Conservation (phyloP, 2,888 invertebrate species). For the Romanomermis culicivorax region DNA sequence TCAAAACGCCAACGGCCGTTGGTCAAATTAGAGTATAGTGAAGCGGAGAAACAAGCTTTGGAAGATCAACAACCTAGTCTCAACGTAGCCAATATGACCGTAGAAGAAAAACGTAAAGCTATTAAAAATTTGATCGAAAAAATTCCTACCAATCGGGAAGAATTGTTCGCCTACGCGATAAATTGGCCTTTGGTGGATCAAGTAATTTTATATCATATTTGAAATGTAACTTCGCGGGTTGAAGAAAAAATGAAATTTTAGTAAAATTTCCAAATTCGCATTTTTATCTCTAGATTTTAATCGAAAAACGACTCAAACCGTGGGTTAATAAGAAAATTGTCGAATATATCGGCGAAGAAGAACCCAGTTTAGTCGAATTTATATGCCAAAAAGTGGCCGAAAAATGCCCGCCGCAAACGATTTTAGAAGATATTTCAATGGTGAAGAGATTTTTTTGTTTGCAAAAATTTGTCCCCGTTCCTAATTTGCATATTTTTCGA, state of each 20-base stretch:
- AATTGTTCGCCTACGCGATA: constrained; percentile 76
- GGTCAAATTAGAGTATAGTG: constrained; percentile 8
- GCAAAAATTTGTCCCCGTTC: not conserved
- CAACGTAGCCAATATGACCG: constrained; percentile 15
- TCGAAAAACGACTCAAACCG: constrained; percentile 88
- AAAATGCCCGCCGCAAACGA: constrained; percentile 72
- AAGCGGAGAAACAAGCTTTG: not conserved
- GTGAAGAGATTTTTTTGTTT: constrained; percentile 34
- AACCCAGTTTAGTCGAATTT: constrained; percentile 92
- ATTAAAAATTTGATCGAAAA: constrained; percentile 92
- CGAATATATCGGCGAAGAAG: constrained; percentile 97
- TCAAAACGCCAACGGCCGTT: not conserved
- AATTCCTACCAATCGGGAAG: constrained; percentile 91
- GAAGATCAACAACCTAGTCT: constrained; percentile 9
- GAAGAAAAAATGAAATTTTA: too few species aligned
- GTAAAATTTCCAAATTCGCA: not conserved
- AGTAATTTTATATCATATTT: constrained; percentile 33
- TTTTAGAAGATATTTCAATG: constrained; percentile 96
- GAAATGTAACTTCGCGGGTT: not conserved
- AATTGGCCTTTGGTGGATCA: constrained; percentile 64
- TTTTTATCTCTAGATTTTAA: constrained; percentile 39
- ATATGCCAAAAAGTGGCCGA: constrained; percentile 93
- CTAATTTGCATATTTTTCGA: constrained; percentile 19
- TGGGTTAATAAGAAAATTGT: constrained; percentile 99
- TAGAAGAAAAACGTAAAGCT: constrained; percentile 80